These are phyloP conservation scores for Leptoclinus maculatus DNA, from an alignment of 2,797 vertebrate species.

Conservation along the genomic window DNA sequence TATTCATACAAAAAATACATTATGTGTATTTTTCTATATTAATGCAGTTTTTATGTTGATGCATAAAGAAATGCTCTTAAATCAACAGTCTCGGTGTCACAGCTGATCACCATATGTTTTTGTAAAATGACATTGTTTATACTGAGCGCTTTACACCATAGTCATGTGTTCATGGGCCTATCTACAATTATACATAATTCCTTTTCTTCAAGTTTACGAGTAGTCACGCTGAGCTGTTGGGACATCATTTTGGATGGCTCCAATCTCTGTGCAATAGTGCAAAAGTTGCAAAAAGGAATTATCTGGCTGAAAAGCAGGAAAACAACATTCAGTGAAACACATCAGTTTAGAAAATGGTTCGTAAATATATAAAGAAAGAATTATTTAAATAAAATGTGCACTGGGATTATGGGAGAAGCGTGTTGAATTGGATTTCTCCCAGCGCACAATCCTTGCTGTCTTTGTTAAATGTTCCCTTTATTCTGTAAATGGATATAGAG, in stretches of 20 bases:
- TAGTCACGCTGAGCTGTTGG: background rate
- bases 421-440: constrained; percentile 42
- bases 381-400: constrained; percentile 7
- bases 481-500: constrained; percentile 53
- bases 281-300: background rate
- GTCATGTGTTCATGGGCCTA: background rate
- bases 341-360: background rate
- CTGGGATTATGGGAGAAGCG: constrained; percentile 35
- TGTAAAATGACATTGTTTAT: background rate
- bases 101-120: background rate
- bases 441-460: constrained; percentile 38
- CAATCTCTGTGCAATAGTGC: background rate
- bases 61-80: background rate
- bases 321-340: background rate
- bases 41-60: background rate
- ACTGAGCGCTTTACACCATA: background rate
- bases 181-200: background rate
- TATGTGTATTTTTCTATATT: background rate
- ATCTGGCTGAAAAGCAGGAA: background rate
- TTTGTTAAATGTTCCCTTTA: constrained; percentile 54
- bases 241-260: background rate
- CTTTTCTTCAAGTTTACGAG: background rate
- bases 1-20: background rate
- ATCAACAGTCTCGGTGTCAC: background rate
- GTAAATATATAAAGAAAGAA: background rate